Evolutionary conservation across 35 echinoderm and acorn worm genomes (phyloP).

Genomic region (Apostichopus japonicus): DNA sequence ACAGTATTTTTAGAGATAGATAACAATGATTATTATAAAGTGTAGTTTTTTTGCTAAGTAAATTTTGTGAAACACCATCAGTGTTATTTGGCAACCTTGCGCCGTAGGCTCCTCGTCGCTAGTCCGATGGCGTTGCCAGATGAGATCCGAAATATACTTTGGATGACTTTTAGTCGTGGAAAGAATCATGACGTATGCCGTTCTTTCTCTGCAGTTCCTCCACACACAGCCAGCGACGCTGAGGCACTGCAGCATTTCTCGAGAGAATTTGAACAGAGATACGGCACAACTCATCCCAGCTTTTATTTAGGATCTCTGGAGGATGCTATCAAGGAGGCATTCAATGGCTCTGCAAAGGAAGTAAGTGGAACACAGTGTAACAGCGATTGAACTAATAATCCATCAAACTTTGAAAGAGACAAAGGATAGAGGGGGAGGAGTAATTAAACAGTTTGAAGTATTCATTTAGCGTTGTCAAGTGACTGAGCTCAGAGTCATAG

Average conservation of each 20-base stretch:
- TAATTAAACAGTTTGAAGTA: no score
- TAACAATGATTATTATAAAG: no score
- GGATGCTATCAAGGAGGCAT: constrained; percentile 91
- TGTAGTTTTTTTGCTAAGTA: no score
- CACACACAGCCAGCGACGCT: constrained; percentile 65
- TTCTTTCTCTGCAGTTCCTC: constrained; percentile 75
- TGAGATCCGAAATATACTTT: no score
- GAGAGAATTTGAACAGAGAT: constrained; percentile 86
- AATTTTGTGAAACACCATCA: no score
- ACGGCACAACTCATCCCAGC: constrained; percentile 82
- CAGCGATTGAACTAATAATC: neutral
- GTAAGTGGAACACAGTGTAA: constrained; percentile 65
- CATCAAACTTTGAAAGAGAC: neutral
- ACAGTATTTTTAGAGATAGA: no score
- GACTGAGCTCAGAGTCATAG: no score
- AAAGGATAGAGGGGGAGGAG: neutral
- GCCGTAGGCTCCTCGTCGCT: no score
- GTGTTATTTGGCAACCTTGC: no score
- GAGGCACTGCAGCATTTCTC: constrained; percentile 79
- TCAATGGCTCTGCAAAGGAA: constrained; percentile 83
- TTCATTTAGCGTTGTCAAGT: no score
- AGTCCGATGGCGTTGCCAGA: no score
- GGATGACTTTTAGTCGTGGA: no score
- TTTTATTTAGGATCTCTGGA: constrained; percentile 94
- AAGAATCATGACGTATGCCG: neutral